phyloP scores from a whole-genome alignment of 2,113 vertebrate species.

The Cephalopterus ornatus region DNA sequence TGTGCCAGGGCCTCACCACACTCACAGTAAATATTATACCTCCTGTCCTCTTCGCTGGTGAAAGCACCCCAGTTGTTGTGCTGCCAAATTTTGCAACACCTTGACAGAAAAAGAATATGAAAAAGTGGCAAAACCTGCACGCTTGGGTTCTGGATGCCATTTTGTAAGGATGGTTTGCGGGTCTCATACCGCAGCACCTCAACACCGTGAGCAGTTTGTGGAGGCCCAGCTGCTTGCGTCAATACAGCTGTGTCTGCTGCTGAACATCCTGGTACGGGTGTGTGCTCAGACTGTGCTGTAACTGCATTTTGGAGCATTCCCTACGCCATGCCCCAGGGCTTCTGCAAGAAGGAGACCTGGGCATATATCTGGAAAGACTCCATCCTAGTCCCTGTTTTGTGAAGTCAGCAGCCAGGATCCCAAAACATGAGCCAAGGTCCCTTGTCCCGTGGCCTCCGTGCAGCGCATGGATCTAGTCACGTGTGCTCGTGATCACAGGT shows the following conservation, averaged over 20 bases:
- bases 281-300: neutral
- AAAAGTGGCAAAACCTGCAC: neutral
- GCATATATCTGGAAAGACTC: neutral
- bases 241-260: neutral
- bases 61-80: neutral
- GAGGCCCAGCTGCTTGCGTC: neutral
- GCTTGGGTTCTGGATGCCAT: neutral
- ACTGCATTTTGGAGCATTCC: neutral
- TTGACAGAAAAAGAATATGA: neutral
- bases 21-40: neutral
- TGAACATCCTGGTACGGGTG: neutral
- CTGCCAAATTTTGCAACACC: neutral
- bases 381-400: neutral
- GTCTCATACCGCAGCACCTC: neutral
- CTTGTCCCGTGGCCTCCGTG: neutral
- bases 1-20: neutral
- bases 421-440: neutral
- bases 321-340: neutral
- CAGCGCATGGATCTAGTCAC: neutral
- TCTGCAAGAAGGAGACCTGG: neutral
- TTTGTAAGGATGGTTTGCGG: neutral
- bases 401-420: neutral
- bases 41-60: neutral
- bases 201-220: neutral
- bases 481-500: neutral